Evolutionary conservation across 2,888 invertebrate genomes (phyloP), one percentile per base, ranked within the genome.

Genomic region (Anthophora plumipes): DNA sequence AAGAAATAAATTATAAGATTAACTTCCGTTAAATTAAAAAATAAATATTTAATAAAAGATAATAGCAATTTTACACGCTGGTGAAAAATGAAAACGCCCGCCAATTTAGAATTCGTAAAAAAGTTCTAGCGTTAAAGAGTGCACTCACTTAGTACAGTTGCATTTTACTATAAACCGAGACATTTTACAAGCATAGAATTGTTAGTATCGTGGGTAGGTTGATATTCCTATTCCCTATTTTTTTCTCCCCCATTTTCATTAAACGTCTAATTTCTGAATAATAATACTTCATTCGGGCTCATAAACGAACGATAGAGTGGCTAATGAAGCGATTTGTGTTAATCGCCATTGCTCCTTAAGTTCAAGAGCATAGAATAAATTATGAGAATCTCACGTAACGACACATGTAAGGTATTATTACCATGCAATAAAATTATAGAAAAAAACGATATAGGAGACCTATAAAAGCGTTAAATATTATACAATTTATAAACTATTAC

Each of bases 261-360:
- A 39, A 54, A 55, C 52, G 55, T 69, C 81, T 73, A 78, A 80
- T 84, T 85, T 77, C 70, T 31, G 77, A 74, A 83, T 86, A 86
- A 88, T 82, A 81, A 85, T 72, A 80, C 69, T 89, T 85, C 82
- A 84, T 67, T 78, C 22, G 60, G 61, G 68, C 80, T 86, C 74
- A 74, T 83, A 88, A 82, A 80, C 25, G 43, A 48, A 14, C 43
- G 11, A 5, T 48, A 2, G 31, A 50, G 39, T 46, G 52, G 67
- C 77, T 85, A 83, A 86, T 87, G 84, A 89, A 88, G 83, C 85
- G 72, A 83, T 85, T 69, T 61, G 6, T 73, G 46, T 73, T 80
- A 80, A 89, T 88, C 81, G 79, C 84, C 73, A 78, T 77, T 76
- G 74, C 60, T 70, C 59, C 50, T 60, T 60, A 71, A 83, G 70